Conservation (phyloP, 1,140 invertebrate species). For the Maniola jurtina region DNA sequence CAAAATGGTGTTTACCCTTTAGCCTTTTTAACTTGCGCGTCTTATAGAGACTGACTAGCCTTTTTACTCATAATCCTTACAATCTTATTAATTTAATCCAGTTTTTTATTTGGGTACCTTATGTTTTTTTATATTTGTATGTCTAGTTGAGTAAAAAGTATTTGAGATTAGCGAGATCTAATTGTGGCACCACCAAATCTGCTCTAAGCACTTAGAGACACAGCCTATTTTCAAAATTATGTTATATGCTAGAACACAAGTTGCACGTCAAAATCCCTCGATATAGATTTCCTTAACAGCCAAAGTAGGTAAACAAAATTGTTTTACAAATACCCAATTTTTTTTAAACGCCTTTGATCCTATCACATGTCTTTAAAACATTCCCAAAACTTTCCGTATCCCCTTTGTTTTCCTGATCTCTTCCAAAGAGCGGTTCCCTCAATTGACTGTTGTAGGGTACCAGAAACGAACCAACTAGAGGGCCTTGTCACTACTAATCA, state of each 20-base stretch:
- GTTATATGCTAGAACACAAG: neutral
- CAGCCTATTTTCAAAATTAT: neutral
- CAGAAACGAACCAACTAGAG: constrained; percentile 29
- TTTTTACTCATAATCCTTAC: neutral
- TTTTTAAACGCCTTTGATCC: neutral
- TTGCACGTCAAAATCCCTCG: neutral
- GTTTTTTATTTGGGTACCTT: neutral
- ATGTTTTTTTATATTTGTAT: neutral
- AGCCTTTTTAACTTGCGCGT: neutral
- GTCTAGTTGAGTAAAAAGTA: neutral
- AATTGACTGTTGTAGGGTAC: neutral
- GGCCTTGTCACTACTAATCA: constrained; percentile 64
- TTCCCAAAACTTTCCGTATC: neutral
- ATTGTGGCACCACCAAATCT: neutral
- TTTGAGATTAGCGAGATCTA: neutral
- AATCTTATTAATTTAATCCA: neutral
- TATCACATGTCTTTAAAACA: neutral
- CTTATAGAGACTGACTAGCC: neutral
- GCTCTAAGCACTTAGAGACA: constrained; percentile 2
- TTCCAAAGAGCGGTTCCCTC: neutral
- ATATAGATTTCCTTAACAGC: neutral
- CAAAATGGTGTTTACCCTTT: neutral
- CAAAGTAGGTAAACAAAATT: neutral
- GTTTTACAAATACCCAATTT: neutral
- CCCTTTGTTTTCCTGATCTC: neutral